Base-by-base conservation (phyloP, 1,140 invertebrate species). In the Leptinotarsa lineolata region DNA sequence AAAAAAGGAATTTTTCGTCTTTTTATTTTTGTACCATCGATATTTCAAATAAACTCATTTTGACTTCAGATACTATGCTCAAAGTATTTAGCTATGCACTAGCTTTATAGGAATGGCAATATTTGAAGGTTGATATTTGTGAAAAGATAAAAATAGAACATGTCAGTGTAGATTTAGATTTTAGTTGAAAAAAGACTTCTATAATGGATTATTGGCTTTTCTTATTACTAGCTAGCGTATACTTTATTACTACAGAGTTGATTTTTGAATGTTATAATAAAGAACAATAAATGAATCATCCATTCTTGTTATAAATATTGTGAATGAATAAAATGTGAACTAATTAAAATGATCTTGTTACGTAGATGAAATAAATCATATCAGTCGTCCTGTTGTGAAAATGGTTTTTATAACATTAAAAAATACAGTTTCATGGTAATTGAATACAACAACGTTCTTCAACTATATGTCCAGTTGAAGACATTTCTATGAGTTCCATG, bases 341-440 rank as follows among this genome's bases (percentile, higher is more conserved):
- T 80, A 76, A 74, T 75, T 81, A 76, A 77, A 71, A 12, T 30
- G 58, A 22, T 79, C 79, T 81, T 83, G 81, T 82, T 82, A 80
- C 76, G 79, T 81, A 82, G 79, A 82, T 73, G 76, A 78, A 83
- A 83, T 83, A 82, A 84, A 85, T 85, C 84, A 85, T 85, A 85
- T 84, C 84, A 85, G 79, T 84, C 77, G 79, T 82, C 81, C 80
- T 83, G 81, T 81, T 82, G 70, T 79, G 30, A 30, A 30, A 30
- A 30, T 30, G 8, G 30, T 30, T 30, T 30, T 30, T 30, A 30
- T 30, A 30, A 30, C 30, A 30, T 8, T 8, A 11, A 30, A 30
- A 30, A 30, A 5, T 1, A 8, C 8, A 11, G 8, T 30, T 2
- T 8, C 30, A 30, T 30, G 30, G 30, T 30, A 8, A 30, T 30